Evolutionary conservation across 2,113 vertebrate genomes (phyloP).

Genomic region (Sapajus apella): DNA sequence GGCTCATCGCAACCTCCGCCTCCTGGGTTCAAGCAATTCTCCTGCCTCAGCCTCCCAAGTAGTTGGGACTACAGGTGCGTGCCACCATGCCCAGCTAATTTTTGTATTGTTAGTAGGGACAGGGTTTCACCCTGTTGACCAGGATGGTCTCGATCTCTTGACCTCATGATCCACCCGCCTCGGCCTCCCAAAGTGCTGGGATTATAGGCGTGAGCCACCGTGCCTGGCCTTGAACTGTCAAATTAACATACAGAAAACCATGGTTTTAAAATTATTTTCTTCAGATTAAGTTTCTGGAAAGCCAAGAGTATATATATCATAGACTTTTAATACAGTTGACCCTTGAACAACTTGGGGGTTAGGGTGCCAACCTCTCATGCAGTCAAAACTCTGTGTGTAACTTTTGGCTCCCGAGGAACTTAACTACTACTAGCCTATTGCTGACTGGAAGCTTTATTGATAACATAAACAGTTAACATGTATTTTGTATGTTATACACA

Average conservation of each 20-base stretch:
- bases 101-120: too few relatives aligned
- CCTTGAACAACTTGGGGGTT: not conserved
- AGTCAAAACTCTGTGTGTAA: not conserved
- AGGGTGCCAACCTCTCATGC: not conserved
- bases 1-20: too few relatives aligned
- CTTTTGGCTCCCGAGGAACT: not conserved
- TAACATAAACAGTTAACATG: not conserved
- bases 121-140: too few relatives aligned
- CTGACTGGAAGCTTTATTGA: not conserved
- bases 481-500: not conserved
- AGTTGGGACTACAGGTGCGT: too few relatives aligned
- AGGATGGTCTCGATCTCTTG: too few relatives aligned
- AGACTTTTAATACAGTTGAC: not conserved
- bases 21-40: too few relatives aligned
- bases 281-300: constrained; percentile 12
- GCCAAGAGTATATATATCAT: not conserved
- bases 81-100: too few relatives aligned
- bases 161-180: too few relatives aligned
- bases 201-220: too few relatives aligned
- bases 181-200: too few relatives aligned
- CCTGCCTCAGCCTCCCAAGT: too few relatives aligned
- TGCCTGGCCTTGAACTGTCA: not conserved
- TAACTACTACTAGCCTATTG: not conserved
- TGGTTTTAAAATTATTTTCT: not conserved
- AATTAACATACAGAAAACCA: not conserved